Evolutionary conservation across 2,888 invertebrate species (phyloP).

Genomic region (Luffia ferchaultella): DNA sequence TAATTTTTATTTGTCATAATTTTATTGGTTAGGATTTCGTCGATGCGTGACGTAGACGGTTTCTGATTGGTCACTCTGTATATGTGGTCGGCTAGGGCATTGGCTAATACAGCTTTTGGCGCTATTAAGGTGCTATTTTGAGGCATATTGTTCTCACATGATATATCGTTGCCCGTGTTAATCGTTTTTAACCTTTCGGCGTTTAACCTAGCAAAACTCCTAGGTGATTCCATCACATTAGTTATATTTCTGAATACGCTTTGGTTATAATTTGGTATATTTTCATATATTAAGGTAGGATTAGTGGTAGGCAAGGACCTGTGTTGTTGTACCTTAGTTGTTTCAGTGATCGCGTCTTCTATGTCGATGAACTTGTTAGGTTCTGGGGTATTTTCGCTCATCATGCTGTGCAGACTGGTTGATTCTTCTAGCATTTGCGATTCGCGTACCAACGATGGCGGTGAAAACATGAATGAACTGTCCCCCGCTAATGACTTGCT

Average conservation of each 20-base stretch:
- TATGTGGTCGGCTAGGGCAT: conserved; percentile 53
- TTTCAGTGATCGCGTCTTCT: conserved; percentile 43
- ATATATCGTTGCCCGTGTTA: conserved; percentile 31
- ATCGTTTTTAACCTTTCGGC: conserved; percentile 52
- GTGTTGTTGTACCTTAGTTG: conserved; percentile 66
- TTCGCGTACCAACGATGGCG: conserved; percentile 87
- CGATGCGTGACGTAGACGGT: conserved; percentile 51
- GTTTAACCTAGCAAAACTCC: conserved; percentile 48
- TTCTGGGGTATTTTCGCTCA: conserved; percentile 52
- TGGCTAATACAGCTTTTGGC: conserved; percentile 52
- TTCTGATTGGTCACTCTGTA: conserved; percentile 64
- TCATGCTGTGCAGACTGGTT: conserved; percentile 65
- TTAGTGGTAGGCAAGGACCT: conserved; percentile 53
- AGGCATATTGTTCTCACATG: conserved; percentile 36
- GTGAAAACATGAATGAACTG: conserved; percentile 83
- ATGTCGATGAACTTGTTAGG: conserved; percentile 40
- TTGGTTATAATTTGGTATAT: conserved; percentile 19
- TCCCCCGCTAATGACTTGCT: conserved; percentile 85
- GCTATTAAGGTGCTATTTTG: conserved; percentile 38
- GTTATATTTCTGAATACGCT: conserved; percentile 42
- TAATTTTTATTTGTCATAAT: conserved; percentile 30
- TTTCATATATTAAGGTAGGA: conserved; percentile 30
- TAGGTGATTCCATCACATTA: conserved; percentile 38
- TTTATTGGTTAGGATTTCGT: conserved; percentile 56
- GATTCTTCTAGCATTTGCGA: conserved; percentile 71